phyloP scores from a whole-genome alignment of 2,797 vertebrate genomes.

The Adrianichthys oophorus region DNA sequence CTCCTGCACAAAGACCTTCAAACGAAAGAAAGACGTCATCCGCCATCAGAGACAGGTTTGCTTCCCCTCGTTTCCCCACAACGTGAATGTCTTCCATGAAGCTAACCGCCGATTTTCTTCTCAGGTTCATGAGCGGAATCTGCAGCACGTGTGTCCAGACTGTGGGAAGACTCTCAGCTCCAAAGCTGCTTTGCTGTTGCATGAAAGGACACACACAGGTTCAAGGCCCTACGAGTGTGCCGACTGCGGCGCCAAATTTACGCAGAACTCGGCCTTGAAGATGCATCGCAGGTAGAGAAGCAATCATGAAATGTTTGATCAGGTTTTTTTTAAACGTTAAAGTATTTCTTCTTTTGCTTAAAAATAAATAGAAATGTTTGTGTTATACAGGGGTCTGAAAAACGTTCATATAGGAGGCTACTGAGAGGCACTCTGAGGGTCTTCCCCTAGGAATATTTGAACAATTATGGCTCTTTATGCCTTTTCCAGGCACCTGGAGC shows the following conservation, averaged over 20 bases:
- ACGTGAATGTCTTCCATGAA: not conserved
- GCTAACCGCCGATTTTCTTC: not conserved
- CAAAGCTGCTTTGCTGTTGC: constrained; percentile 88
- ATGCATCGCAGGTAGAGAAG: constrained; percentile 89
- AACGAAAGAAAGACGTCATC: constrained; percentile 93
- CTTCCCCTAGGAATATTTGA: too few species aligned
- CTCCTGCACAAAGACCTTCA: constrained; percentile 92
- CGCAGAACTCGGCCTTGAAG: constrained; percentile 95
- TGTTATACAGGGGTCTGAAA: too few species aligned
- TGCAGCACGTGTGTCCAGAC: constrained; percentile 83
- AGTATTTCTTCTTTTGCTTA: too few species aligned
- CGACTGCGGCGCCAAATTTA: constrained; percentile 88
- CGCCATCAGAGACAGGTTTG: constrained; percentile 86
- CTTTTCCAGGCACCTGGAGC: too few species aligned
- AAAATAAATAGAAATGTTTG: too few species aligned
- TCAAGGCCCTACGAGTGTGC: constrained; percentile 88
- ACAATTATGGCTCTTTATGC: too few species aligned
- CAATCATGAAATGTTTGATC: too few species aligned
- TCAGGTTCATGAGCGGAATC: constrained; percentile 89
- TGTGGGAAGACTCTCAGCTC: constrained; percentile 96
- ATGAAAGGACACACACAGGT: constrained; percentile 92
- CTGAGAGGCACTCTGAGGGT: too few species aligned
- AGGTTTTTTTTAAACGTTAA: too few species aligned
- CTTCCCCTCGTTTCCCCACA: too few species aligned
- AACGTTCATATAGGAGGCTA: too few species aligned